Evolutionary conservation across 2,888 invertebrate species (phyloP).

Genomic region (Rhingia rostrata): DNA sequence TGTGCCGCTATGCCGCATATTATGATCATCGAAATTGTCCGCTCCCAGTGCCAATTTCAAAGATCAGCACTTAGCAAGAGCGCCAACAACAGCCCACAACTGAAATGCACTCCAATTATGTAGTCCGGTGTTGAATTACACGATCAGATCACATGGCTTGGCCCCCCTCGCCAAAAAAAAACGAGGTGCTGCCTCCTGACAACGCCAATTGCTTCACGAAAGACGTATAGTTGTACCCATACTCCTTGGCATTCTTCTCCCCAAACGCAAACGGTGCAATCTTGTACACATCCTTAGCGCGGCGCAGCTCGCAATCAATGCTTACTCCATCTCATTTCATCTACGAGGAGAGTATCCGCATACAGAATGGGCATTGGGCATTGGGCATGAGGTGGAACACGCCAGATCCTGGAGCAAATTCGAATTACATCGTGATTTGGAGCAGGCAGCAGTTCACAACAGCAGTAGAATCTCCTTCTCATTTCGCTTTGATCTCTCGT

Average conservation of each 20-base stretch:
- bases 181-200: conserved; percentile 65
- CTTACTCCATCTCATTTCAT: conserved; percentile 66
- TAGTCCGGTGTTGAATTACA: conserved; percentile 74
- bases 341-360: background rate
- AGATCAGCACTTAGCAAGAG: conserved; percentile 71
- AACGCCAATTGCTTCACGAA: conserved; percentile 67
- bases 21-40: conserved; percentile 73
- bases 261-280: conserved; percentile 45
- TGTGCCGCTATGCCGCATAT: conserved; percentile 37
- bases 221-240: conserved; percentile 15
- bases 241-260: conserved; percentile 51
- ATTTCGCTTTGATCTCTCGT: conserved; percentile 71
- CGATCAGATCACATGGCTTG: conserved; percentile 70
- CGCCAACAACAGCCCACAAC: conserved; percentile 68
- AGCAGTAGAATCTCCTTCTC: conserved; percentile 48
- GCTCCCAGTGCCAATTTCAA: conserved; percentile 73
- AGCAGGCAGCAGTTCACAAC: conserved; percentile 45
- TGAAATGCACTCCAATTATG: conserved; percentile 74
- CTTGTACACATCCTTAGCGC: conserved; percentile 63
- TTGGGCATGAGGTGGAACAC: conserved; percentile 58
- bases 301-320: conserved; percentile 65
- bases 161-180: conserved; percentile 32
- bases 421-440: conserved; percentile 74
- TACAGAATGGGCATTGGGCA: conserved; percentile 25
- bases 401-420: conserved; percentile 69